Conservation (phyloP, 2,797 vertebrate species). For the Acanthis flammea region DNA sequence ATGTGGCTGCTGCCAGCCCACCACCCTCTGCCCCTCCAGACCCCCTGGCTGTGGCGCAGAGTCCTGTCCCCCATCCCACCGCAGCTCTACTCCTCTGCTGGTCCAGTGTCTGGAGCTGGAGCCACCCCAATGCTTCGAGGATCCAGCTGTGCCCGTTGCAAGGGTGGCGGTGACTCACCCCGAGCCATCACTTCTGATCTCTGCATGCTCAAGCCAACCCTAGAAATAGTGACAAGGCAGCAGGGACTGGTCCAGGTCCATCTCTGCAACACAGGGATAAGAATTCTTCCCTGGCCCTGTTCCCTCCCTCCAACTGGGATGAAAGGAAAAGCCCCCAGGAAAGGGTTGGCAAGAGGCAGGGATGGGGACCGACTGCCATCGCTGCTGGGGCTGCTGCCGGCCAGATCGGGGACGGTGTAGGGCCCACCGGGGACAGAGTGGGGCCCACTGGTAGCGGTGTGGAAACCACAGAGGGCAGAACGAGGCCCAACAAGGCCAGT, state of each 20-base stretch:
- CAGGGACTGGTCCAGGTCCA: not conserved
- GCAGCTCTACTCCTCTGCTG: not conserved
- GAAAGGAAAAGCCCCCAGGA: not conserved
- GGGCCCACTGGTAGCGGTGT: not conserved
- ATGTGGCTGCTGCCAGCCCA: not conserved
- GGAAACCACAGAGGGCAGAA: not conserved
- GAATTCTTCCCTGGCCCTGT: not conserved
- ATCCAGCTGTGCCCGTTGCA: not conserved
- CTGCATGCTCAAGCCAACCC: not conserved
- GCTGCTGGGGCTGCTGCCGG: not conserved
- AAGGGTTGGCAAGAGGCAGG: not conserved
- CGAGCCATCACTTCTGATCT: not conserved
- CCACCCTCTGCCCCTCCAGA: not conserved
- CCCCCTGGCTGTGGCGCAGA: fast-evolving
- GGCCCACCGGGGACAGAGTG: not conserved
- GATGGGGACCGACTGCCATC: not conserved
- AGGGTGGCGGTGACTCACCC: not conserved
- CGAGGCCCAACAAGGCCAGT: not conserved
- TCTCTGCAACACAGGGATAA: not conserved
- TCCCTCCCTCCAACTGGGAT: not conserved
- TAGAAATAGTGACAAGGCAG: not conserved
- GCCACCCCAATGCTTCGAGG: not conserved
- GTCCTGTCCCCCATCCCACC: not conserved
- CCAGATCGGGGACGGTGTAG: not conserved
- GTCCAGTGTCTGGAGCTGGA: not conserved